phyloP scores from a whole-genome alignment of 2,888 invertebrate species.

The Drosophila eohydei region DNA sequence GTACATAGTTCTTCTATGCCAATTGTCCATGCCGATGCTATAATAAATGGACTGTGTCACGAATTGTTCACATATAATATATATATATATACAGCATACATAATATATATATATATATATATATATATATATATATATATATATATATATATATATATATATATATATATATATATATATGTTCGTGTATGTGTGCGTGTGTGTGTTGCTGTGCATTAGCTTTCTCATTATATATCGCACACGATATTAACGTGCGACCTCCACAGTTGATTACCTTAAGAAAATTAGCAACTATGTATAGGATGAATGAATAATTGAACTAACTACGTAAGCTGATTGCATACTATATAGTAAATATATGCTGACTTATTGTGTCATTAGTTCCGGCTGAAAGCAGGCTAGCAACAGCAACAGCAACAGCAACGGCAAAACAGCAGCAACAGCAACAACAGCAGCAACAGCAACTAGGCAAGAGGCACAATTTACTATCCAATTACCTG shows the following conservation, averaged over 20 bases:
- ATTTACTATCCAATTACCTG: slow-evolving; percentile 6
- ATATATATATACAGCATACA: too few relatives aligned
- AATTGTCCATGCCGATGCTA: slow-evolving; percentile 13
- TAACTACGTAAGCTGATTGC: background rate
- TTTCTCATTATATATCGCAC: slow-evolving; percentile 12
- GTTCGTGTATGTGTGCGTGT: background rate
- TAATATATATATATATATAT: too few relatives aligned
- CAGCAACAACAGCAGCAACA: background rate
- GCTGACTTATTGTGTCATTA: slow-evolving; percentile 29
- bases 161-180: background rate
- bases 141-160: too few relatives aligned
- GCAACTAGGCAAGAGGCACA: background rate
- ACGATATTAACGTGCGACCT: slow-evolving; percentile 22
- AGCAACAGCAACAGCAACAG: background rate
- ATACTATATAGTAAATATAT: slow-evolving; percentile 9
- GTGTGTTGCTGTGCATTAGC: slow-evolving; percentile 16
- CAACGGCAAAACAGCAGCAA: background rate
- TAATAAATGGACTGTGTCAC: slow-evolving; percentile 46
- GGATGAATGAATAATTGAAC: slow-evolving; percentile 4
- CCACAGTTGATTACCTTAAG: background rate
- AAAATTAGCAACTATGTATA: slow-evolving; percentile 18
- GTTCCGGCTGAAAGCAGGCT: slow-evolving; percentile 9
- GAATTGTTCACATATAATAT: slow-evolving; percentile 32
- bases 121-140: background rate
- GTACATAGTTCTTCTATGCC: slow-evolving; percentile 24